These are phyloP conservation scores for Eriocheir sinensis DNA, from an alignment of 1,140 invertebrate species.

Conservation along the genomic window DNA sequence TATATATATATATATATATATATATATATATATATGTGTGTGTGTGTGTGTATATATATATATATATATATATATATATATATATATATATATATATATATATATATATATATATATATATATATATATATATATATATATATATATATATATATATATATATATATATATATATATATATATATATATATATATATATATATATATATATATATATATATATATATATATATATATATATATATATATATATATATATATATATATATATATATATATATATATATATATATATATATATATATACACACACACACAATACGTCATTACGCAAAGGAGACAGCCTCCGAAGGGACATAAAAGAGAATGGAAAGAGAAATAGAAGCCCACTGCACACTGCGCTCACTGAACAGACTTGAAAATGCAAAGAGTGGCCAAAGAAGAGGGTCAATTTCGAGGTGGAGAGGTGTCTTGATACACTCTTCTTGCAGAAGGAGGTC, in stretches of 20 bases:
- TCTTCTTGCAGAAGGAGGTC: too few species aligned
- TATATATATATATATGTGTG: slow-evolving; percentile 43
- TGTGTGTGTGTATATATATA: slow-evolving; percentile 32
- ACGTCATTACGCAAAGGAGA: neutral
- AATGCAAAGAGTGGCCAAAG: too few species aligned
- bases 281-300: slow-evolving; percentile 27
- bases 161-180: slow-evolving; percentile 34
- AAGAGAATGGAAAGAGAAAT: too few species aligned
- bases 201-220: slow-evolving; percentile 53
- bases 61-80: slow-evolving; percentile 48
- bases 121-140: neutral
- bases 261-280: slow-evolving; percentile 30
- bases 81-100: slow-evolving; percentile 50
- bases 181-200: slow-evolving; percentile 49
- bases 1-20: slow-evolving; percentile 47
- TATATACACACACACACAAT: slow-evolving; percentile 4
- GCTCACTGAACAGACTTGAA: too few species aligned
- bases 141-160: neutral
- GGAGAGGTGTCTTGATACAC: too few species aligned
- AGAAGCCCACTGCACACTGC: too few species aligned
- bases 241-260: slow-evolving; percentile 53
- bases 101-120: slow-evolving; percentile 50
- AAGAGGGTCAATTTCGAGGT: too few species aligned
- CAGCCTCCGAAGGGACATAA: too few species aligned
- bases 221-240: slow-evolving; percentile 51